Evolutionary conservation across 2,888 invertebrate species (phyloP), one percentile per base, ranked within the genome.

Genomic region (Drosophila anomalata): DNA sequence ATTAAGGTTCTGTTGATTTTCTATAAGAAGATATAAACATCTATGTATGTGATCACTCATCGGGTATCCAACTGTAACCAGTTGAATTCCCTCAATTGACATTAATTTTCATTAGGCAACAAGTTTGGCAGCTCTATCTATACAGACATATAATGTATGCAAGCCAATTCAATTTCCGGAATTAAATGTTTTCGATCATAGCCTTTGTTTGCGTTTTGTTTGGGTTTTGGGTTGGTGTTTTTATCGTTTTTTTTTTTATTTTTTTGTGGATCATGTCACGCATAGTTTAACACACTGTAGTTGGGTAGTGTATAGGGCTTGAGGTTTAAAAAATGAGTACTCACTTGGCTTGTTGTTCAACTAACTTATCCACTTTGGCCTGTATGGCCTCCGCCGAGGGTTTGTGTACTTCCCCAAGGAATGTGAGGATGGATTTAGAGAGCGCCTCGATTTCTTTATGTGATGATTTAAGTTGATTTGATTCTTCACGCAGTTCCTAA

Each of bases 401-500:
- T 75, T 94, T 94, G 83, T 95, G 94, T 76, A 95, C 94, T 81
- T 94, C 94, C 88, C 93, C 93, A 87, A 96, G 93, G 89, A 96
- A 95, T 73, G 93, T 93, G 75, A 96, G 92, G 48, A 97, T 94
- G 77, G 95, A 95, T 85, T 94, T 94, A 46, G 95, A 94, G 90
- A 95, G 94, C 94, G 90, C 78, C 75, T 94, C 90, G 41, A 96
- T 93, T 89, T 96, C 96, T 87, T 95, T 95, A 80, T 94, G 93
- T 88, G 93, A 93, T 66, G 95, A 93, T 91, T 94, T 94, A 76
- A 96, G 92, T 81, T 95, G 93, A 88, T 94, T 94, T 73, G 95
- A 95, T 92, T 96, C 96, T 77, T 92, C 92, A 91, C 95, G 94
- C 82, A 96, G 93, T 90, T 96, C 96, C 96, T 96, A 53, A 8